Evolutionary conservation across 2,113 vertebrate genomes (phyloP).

Genomic region (Chunga burmeisteri): DNA sequence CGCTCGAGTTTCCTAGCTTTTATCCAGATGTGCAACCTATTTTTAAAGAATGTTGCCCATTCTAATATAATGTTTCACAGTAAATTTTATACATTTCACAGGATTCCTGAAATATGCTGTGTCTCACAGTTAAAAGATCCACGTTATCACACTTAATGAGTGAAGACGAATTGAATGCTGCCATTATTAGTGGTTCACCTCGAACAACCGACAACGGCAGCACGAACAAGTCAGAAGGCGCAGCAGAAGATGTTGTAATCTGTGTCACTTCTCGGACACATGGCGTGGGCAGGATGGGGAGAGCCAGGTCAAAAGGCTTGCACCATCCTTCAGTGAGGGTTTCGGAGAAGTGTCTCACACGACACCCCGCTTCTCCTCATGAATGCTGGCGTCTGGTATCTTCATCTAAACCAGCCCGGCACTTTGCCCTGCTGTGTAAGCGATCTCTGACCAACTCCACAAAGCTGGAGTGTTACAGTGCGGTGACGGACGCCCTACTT

Average conservation of each 20-base stretch:
- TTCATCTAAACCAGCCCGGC: accelerated
- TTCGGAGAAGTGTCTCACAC: accelerated
- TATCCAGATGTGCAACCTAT: not conserved
- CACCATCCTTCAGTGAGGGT: accelerated
- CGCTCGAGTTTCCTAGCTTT: not conserved
- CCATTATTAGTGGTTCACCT: accelerated
- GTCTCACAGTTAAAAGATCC: not conserved
- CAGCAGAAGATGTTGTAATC: accelerated
- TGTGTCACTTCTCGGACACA: accelerated
- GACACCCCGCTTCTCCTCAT: accelerated
- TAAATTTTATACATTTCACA: not conserved
- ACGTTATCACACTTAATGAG: too few relatives aligned
- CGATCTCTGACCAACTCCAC: accelerated
- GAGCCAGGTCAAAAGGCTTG: accelerated
- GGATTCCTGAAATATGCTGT: too few relatives aligned
- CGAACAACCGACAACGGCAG: accelerated
- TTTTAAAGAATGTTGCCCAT: not conserved
- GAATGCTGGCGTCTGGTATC: accelerated
- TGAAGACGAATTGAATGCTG: accelerated
- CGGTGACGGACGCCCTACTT: not conserved
- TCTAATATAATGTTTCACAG: not conserved
- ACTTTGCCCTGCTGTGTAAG: accelerated
- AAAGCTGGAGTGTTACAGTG: accelerated
- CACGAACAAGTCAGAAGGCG: not conserved
- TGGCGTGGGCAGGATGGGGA: accelerated